Evolutionary conservation across 2,888 invertebrate species (phyloP), one percentile per base, ranked within the genome.

Genomic region (Nomada fucata): DNA sequence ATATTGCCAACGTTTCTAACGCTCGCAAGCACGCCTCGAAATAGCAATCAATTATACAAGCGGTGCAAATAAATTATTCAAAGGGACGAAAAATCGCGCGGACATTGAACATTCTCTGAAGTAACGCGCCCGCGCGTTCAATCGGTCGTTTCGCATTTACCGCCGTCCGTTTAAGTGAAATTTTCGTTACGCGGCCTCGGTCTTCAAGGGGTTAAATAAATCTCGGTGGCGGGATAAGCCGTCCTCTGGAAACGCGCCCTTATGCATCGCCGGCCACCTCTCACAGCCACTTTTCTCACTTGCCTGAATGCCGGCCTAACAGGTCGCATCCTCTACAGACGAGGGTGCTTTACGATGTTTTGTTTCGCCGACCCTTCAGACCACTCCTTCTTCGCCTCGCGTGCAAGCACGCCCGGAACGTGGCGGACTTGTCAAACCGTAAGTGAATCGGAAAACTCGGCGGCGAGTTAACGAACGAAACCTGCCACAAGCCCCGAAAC

Each of bases 231-330:
- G 79, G 76, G 80, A 82, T 82, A 73, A 85, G 63, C 73, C 68
- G 60, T 63, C 69, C 77, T 65, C 74, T 78, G 85, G 53, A 85
- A 82, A 88, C 80, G 70, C 68, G 81, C 81, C 86, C 87, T 84
- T 86, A 79, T 87, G 84, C 81, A 87, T 85, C 83, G 79, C 68
- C 68, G 79, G 82, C 75, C 77, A 79, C 76, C 85, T 88, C 87
- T 89, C 79, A 75, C 70, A 88, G 86, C 90, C 91, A 90, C 91
- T 91, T 90, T 90, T 86, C 86, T 86, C 86, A 83, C 86, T 85
- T 83, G 85, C 79, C 84, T 88, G 89, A 89, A 90, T 88, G 83
- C 85, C 76, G 83, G 77, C 80, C 87, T 85, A 88, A 85, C 87
- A 82, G 88, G 83, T 88, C 84, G 87, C 87, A 89, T 88, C 89